Evolutionary conservation across 2,113 vertebrate genomes (phyloP).

Genomic region (Corapipo altera): DNA sequence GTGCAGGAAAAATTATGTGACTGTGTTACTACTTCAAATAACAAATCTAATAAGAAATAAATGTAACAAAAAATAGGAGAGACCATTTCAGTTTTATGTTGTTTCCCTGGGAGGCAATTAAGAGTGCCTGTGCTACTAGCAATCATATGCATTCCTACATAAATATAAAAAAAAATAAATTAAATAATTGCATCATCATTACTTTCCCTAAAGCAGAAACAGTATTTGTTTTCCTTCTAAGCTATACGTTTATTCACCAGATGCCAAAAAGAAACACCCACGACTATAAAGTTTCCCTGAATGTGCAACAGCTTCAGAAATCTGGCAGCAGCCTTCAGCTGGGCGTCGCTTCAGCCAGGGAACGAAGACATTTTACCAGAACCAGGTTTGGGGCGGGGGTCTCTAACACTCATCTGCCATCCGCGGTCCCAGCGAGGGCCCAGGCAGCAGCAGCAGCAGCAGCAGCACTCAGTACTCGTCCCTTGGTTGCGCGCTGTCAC

Average conservation of each 20-base stretch:
- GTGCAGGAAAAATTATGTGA: background rate
- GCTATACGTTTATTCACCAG: background rate
- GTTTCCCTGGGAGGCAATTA: background rate
- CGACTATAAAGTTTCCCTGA: conserved; percentile 61
- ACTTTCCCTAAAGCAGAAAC: background rate
- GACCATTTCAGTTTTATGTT: background rate
- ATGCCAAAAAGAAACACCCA: background rate
- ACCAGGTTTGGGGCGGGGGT: background rate
- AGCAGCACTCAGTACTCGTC: conserved; percentile 66
- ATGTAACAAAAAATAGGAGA: background rate
- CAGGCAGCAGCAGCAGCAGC: background rate
- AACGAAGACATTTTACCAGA: accelerated
- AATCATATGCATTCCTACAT: background rate
- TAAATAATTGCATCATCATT: background rate
- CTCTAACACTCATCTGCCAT: background rate
- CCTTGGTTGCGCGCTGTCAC: conserved; percentile 57
- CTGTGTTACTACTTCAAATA: background rate
- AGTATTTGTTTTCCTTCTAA: background rate
- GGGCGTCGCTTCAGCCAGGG: accelerated
- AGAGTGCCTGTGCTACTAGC: background rate
- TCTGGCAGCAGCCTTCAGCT: accelerated
- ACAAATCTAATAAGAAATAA: background rate
- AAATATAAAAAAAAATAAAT: background rate
- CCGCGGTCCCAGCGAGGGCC: background rate
- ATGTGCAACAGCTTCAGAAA: background rate